Conservation (phyloP, 1,140 invertebrate genomes). For the Drosophila ohnishii region DNA sequence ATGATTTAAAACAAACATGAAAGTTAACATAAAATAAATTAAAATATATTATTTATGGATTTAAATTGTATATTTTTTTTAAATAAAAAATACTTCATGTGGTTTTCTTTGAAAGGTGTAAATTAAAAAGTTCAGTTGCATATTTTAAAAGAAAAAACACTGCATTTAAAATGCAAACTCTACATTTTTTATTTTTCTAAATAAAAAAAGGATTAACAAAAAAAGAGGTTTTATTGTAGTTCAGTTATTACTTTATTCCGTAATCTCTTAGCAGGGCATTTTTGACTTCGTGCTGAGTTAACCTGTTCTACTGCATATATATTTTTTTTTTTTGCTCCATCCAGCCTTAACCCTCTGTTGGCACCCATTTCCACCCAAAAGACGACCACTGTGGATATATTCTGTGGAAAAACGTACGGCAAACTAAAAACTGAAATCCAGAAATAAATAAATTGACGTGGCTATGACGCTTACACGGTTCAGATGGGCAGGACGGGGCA, state of each 20-base stretch:
- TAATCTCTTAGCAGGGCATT: slow-evolving; percentile 10
- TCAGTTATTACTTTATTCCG: not conserved
- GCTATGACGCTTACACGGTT: slow-evolving; percentile 75
- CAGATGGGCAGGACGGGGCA: slow-evolving; percentile 31
- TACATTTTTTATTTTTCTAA: not conserved
- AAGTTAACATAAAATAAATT: too few relatives aligned
- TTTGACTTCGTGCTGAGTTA: slow-evolving; percentile 18
- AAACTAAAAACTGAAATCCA: slow-evolving; percentile 80
- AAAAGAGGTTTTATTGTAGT: not conserved
- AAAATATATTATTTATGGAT: too few relatives aligned
- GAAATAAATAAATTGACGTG: slow-evolving; percentile 81
- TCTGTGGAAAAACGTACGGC: slow-evolving; percentile 63
- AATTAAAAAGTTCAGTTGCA: not conserved
- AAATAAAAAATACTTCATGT: not conserved
- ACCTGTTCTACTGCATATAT: not conserved
- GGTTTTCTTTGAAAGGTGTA: not conserved
- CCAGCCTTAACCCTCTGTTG: slow-evolving; percentile 4
- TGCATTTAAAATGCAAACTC: not conserved
- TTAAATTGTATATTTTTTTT: not conserved
- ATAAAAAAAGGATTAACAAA: not conserved
- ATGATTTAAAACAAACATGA: too few relatives aligned
- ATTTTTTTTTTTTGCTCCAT: not conserved
- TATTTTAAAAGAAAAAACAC: not conserved
- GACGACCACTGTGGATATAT: slow-evolving; percentile 40
- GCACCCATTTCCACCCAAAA: slow-evolving; percentile 31